A percentile compares a stretch with the other conserved stretches of the same genome.
Evolutionary conservation across 2,113 vertebrate genomes (phyloP).

Genomic region (Protomyctophum bolini): DNA sequence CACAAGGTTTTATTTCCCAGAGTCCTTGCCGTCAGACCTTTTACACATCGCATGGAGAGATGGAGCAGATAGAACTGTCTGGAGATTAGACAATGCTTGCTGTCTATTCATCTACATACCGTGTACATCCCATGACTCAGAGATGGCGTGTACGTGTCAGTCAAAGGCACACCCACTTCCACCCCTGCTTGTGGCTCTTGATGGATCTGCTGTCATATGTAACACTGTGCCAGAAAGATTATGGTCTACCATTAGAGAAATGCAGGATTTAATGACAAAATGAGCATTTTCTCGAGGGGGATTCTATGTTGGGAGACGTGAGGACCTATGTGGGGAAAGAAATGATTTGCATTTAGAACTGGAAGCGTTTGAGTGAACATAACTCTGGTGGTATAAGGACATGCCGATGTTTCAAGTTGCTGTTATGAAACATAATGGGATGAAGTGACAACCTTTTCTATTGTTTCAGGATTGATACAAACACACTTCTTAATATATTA

Average conservation of each 20-base stretch:
- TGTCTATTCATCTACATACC: conserved; percentile 7
- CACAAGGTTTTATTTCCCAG: conserved; percentile 37
- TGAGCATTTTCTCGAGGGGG: conserved; percentile 39
- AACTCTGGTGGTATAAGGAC: conserved; percentile 35
- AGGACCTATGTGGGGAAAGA: conserved; percentile 21
- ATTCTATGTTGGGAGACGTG: conserved; percentile 23
- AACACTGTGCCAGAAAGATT: conserved; percentile 32
- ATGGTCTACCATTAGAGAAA: conserved; percentile 16
- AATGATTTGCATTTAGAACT: conserved; percentile 53
- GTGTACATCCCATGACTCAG: neutral
- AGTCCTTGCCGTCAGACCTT: conserved; percentile 39
- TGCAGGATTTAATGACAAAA: conserved; percentile 51
- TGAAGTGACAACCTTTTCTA: conserved; percentile 26
- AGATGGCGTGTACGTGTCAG: conserved; percentile 13
- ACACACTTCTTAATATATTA: conserved; percentile 1
- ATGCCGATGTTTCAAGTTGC: conserved; percentile 37
- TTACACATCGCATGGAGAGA: conserved; percentile 25
- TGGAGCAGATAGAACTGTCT: conserved; percentile 44
- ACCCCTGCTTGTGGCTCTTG: neutral
- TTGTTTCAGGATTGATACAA: conserved; percentile 26
- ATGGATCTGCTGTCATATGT: conserved; percentile 31
- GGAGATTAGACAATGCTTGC: conserved; percentile 38
- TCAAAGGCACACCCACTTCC: neutral
- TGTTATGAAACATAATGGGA: conserved; percentile 32
- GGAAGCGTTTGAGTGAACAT: conserved; percentile 34